These are phyloP conservation scores for Neoarius graeffei DNA, from an alignment of 2,113 vertebrate species.

Conservation along the genomic window DNA sequence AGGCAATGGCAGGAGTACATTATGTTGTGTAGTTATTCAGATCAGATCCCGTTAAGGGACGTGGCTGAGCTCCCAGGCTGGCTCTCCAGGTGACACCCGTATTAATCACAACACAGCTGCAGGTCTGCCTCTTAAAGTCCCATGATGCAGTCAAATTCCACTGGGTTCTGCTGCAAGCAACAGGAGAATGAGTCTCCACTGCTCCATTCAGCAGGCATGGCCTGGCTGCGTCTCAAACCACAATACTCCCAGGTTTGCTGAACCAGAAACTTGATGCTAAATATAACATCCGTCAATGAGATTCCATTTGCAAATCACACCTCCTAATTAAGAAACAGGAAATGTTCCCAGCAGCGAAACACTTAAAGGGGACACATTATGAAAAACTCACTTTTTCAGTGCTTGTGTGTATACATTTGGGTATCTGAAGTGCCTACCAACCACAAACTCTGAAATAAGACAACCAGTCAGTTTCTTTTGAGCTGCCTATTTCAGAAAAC, in stretches of 20 bases:
- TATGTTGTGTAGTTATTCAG: constrained; percentile 49
- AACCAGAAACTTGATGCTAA: constrained; percentile 25
- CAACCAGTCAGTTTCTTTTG: no score
- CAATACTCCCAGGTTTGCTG: constrained; percentile 5
- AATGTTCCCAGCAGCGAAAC: background rate
- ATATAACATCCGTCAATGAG: background rate
- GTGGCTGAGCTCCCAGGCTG: constrained; percentile 21
- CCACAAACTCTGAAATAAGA: no score
- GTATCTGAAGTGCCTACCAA: no score
- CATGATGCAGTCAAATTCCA: constrained; percentile 34
- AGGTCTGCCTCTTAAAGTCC: constrained; percentile 36
- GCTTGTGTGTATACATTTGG: no score
- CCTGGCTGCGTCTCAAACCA: constrained; percentile 33
- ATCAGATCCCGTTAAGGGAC: constrained; percentile 42
- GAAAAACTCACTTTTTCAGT: no score
- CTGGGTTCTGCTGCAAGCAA: constrained; percentile 15
- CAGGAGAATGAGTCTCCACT: background rate
- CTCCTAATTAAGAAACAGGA: constrained; percentile 8
- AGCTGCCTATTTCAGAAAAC: no score
- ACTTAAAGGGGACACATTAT: no score
- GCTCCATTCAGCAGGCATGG: background rate
- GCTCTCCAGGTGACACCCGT: constrained; percentile 39
- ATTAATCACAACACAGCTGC: constrained; percentile 52
- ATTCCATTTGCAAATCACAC: constrained; percentile 11
- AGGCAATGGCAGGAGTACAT: constrained; percentile 33